A percentile compares a stretch with the other conserved stretches of the same genome.
Conservation (phyloP, 2,797 vertebrate species). For the Muraenolepis orangiensis region DNA sequence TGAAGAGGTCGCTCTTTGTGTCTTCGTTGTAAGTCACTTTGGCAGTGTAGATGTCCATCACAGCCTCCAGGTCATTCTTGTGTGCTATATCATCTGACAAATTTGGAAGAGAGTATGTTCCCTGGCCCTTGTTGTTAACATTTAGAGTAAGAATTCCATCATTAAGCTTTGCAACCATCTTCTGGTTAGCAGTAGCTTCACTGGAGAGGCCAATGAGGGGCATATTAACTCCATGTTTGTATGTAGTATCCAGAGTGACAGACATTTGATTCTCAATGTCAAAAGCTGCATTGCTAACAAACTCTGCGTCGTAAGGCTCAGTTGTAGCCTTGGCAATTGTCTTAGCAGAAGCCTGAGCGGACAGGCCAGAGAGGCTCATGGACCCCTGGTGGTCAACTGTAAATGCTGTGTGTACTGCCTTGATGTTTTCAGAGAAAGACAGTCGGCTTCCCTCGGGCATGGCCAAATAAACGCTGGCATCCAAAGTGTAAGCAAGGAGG, state of each 20-base stretch:
- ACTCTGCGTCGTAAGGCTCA: slow-evolving; percentile 70
- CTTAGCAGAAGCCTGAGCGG: slow-evolving; percentile 70
- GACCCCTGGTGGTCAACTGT: slow-evolving; percentile 75
- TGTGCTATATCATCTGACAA: slow-evolving; percentile 80
- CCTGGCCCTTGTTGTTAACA: slow-evolving; percentile 74
- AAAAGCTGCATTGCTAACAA: slow-evolving; percentile 73
- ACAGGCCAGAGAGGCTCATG: slow-evolving; percentile 65
- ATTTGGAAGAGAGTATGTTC: slow-evolving; percentile 72
- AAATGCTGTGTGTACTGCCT: slow-evolving; percentile 74
- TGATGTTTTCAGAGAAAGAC: slow-evolving; percentile 78
- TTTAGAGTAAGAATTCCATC: slow-evolving; percentile 65
- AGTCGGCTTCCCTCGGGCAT: slow-evolving; percentile 70
- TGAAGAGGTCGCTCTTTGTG: slow-evolving; percentile 73
- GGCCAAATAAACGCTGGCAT: slow-evolving; percentile 75
- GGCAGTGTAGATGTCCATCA: slow-evolving; percentile 68
- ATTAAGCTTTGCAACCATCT: slow-evolving; percentile 70
- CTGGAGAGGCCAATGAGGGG: slow-evolving; percentile 75
- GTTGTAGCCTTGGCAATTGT: slow-evolving; percentile 74
- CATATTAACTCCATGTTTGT: slow-evolving; percentile 81
- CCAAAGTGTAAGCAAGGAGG: slow-evolving; percentile 76
- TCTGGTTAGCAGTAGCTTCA: slow-evolving; percentile 73
- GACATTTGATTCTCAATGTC: slow-evolving; percentile 73
- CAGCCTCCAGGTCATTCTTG: slow-evolving; percentile 71
- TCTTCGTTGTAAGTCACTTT: slow-evolving; percentile 72
- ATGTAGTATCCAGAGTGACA: slow-evolving; percentile 70